These are phyloP conservation scores for Thelaira solivaga DNA, from an alignment of 2,888 invertebrate genomes.

Conservation along the genomic window DNA sequence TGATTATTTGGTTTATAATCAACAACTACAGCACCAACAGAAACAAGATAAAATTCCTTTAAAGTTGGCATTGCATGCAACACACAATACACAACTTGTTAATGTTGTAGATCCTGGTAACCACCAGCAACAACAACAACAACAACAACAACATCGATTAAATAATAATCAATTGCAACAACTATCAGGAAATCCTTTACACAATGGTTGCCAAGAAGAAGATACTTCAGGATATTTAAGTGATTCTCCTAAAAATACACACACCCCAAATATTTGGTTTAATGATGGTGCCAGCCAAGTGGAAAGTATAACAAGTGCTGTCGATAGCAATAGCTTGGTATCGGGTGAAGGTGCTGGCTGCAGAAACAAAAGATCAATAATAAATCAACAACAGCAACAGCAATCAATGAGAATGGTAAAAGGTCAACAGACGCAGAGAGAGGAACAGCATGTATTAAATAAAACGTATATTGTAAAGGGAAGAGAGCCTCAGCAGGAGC, in stretches of 20 bases:
- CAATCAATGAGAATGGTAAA: constrained; percentile 19
- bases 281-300: constrained; percentile 72
- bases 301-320: constrained; percentile 68
- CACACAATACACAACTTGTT: constrained; percentile 52
- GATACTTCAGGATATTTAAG: constrained; percentile 92
- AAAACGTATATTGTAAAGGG: constrained; percentile 67
- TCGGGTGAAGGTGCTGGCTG: constrained; percentile 63
- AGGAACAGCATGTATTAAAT: constrained; percentile 61
- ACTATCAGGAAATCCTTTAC: constrained; percentile 67
- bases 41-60: constrained; percentile 58
- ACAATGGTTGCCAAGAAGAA: constrained; percentile 79
- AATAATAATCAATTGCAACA: constrained; percentile 67
- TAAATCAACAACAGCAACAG: constrained; percentile 51
- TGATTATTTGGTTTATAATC: constrained; percentile 65
- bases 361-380: constrained; percentile 68
- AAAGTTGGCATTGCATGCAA: constrained; percentile 29
- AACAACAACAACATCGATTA: constrained; percentile 64
- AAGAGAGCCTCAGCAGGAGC: constrained; percentile 57
- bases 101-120: constrained; percentile 49
- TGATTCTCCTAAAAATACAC: constrained; percentile 81
- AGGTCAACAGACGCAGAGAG: constrained; percentile 62
- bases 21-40: constrained; percentile 56
- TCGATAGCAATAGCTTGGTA: constrained; percentile 63
- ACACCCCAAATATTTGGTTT: constrained; percentile 78
- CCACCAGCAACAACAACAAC: constrained; percentile 58